phyloP scores from a whole-genome alignment of 2,113 vertebrate genomes.

The Petroica traversi region DNA sequence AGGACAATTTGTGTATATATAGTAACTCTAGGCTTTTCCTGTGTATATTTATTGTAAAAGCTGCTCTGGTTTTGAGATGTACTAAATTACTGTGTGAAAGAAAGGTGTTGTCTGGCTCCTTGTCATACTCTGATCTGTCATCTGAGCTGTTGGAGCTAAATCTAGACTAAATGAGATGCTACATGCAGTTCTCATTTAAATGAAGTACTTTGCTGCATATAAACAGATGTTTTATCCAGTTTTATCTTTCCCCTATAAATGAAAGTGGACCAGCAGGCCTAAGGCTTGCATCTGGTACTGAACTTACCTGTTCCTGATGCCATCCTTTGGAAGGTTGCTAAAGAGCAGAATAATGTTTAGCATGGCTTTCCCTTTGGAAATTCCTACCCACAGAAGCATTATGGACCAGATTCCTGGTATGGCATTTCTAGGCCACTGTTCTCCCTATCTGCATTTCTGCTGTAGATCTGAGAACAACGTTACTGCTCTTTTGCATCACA shows the following conservation, averaged over 20 bases:
- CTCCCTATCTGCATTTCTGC: neutral
- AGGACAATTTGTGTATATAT: neutral
- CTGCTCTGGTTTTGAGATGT: neutral
- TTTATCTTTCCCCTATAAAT: neutral
- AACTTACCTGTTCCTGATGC: neutral
- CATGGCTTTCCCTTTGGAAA: neutral
- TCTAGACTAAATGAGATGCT: neutral
- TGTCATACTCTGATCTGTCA: neutral
- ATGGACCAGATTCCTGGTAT: neutral
- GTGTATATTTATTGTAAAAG: neutral
- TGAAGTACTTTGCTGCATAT: neutral
- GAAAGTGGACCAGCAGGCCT: neutral
- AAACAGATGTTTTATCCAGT: neutral
- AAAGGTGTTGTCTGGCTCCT: neutral
- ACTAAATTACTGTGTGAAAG: neutral
- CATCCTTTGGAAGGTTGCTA: neutral
- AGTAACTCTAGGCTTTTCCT: neutral
- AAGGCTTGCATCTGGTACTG: neutral
- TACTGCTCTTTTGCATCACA: neutral
- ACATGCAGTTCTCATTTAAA: neutral
- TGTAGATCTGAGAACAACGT: accelerated
- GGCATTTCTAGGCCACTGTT: neutral
- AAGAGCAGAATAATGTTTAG: neutral
- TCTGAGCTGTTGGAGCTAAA: neutral
- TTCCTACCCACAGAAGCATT: neutral